Evolutionary conservation across 2,888 invertebrate species (phyloP).

Genomic region (Trilocha varians): DNA sequence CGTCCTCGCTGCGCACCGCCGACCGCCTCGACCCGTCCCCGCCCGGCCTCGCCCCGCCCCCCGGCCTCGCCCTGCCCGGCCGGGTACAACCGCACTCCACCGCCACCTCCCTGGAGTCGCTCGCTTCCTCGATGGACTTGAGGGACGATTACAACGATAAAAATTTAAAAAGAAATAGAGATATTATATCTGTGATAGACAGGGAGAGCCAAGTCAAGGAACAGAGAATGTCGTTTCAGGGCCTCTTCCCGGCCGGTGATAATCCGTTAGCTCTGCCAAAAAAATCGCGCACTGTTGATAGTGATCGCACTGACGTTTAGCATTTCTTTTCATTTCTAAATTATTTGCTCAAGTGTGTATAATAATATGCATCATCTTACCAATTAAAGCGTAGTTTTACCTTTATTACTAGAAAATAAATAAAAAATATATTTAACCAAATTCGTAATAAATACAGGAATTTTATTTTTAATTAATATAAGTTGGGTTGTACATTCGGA

Average conservation of each 20-base stretch:
- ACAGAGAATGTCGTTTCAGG: slow-evolving; percentile 36
- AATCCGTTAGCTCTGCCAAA: slow-evolving; percentile 29
- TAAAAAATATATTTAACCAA: too few species aligned
- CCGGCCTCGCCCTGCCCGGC: slow-evolving; percentile 39
- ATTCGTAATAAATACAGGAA: too few species aligned
- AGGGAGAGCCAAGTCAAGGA: slow-evolving; percentile 56
- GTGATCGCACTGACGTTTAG: slow-evolving; percentile 5
- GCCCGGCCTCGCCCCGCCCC: slow-evolving; percentile 67
- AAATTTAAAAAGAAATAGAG: slow-evolving; percentile 37
- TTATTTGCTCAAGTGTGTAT: neutral
- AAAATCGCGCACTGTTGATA: slow-evolving; percentile 30
- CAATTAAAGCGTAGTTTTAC: too few species aligned
- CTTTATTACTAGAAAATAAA: too few species aligned
- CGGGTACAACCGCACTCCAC: slow-evolving; percentile 47
- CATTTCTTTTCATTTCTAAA: neutral
- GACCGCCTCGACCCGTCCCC: slow-evolving; percentile 70
- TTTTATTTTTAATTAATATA: too few species aligned
- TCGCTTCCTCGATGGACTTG: slow-evolving; percentile 50
- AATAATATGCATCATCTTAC: too few species aligned
- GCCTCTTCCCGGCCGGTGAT: slow-evolving; percentile 40
- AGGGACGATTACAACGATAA: slow-evolving; percentile 29
- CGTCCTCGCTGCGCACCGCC: slow-evolving; percentile 30
- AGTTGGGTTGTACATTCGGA: too few species aligned
- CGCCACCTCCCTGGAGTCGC: slow-evolving; percentile 73
- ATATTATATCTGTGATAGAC: slow-evolving; percentile 30